Base-by-base conservation (phyloP, 2,113 vertebrate genomes). In the Toxostoma redivivum region DNA sequence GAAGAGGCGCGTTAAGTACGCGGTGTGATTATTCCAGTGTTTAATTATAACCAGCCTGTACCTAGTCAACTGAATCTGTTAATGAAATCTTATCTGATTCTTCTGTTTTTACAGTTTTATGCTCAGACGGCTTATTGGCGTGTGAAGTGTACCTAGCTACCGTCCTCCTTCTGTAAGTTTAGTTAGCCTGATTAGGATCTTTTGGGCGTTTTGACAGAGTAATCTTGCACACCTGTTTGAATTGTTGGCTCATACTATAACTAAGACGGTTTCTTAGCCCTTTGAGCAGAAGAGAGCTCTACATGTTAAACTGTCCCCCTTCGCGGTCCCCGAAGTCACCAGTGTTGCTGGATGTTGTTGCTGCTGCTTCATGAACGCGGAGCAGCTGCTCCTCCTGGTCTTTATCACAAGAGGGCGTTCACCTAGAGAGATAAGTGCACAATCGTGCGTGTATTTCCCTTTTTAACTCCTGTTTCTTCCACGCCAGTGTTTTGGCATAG, bases 371-470 rank as follows among this genome's bases (percentile, higher is more conserved):
- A 19, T 11, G 51, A 53, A 19, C 1, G 19, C 21, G 1, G 47
- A 47, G 57, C 30, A 24, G 65, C 31, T 38, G 4, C 69, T 86
- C 12, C 10, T 40, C 48, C 56, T 7, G 20, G 5, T n/a, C 53
- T 54, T 9, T n/a, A 3, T 19, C 96, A 90, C 94, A 37, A 84
- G 97, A 95, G 95, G 88, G 97, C 86, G 94, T 95, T 51, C 62
- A 38, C 37, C 28, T 58, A 83, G 81, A 95, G 89, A 61, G 8
- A 28, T 15, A 88, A 70, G 21, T 2, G 2, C 50, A 7, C 8
- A 1, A 1, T 2, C 28, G 5, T 3, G 22, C 3, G 0, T 1
- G 2, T 15, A 5, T 31, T 25, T 6, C 19, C 3, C 4, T 7
- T 45, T 56, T 23, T 16, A 11, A 6, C 2, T 4, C 4, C 8